Evolutionary conservation across 2,113 vertebrate genomes (phyloP).

Genomic region (Hucho hucho): DNA sequence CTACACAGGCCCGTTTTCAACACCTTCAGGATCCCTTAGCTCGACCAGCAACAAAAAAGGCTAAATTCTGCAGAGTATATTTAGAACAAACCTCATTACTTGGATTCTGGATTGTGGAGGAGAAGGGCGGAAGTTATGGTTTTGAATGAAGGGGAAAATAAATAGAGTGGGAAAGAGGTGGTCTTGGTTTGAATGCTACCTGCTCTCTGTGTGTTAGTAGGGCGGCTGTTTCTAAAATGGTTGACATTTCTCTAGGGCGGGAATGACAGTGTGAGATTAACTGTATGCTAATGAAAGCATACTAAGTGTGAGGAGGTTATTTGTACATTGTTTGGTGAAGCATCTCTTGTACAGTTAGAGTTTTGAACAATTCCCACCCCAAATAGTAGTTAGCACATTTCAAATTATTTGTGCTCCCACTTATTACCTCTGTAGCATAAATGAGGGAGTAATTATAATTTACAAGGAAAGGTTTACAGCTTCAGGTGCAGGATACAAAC

Average conservation of each 20-base stretch:
- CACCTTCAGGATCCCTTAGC: slow-evolving; percentile 64
- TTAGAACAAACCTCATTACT: slow-evolving; percentile 47
- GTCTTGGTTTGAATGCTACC: slow-evolving; percentile 17
- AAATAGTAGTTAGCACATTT: background rate
- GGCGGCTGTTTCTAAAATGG: slow-evolving; percentile 18
- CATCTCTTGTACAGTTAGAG: background rate
- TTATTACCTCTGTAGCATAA: background rate
- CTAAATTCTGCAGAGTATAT: slow-evolving; percentile 50
- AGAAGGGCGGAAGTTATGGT: slow-evolving; percentile 47
- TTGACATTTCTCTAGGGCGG: slow-evolving; percentile 7
- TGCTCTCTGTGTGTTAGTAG: slow-evolving; percentile 24
- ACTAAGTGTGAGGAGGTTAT: background rate
- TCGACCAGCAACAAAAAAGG: slow-evolving; percentile 48
- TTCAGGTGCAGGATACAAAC: background rate
- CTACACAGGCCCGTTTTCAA: slow-evolving; percentile 63
- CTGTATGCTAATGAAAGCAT: background rate
- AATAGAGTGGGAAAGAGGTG: background rate
- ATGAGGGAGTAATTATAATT: background rate
- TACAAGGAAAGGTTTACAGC: background rate
- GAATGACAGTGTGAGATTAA: background rate
- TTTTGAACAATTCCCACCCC: background rate
- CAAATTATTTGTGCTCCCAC: background rate
- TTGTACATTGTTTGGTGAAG: background rate
- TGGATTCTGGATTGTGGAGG: slow-evolving; percentile 31
- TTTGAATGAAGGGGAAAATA: slow-evolving; percentile 37